Conservation (phyloP, 2,113 vertebrate species). For the Columba livia region DNA sequence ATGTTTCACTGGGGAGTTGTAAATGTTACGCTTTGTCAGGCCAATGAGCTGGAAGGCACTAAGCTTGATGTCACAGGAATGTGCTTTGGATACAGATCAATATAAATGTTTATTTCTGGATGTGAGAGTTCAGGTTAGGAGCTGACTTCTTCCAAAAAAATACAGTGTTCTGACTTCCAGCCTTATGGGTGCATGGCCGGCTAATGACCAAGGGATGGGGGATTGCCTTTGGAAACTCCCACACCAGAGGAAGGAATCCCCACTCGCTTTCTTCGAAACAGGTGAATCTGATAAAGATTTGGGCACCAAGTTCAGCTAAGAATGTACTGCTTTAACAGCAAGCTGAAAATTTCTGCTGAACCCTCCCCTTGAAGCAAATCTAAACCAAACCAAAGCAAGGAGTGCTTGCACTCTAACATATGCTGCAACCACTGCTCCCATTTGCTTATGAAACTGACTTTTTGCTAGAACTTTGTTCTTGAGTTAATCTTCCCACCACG, state of each 20-base stretch:
- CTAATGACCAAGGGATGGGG: background rate
- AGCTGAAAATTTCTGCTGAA: background rate
- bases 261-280: background rate
- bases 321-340: background rate
- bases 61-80: background rate
- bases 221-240: slow-evolving; percentile 42
- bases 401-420: background rate
- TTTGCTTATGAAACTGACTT: background rate
- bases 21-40: background rate
- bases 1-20: background rate
- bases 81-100: background rate
- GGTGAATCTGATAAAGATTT: background rate
- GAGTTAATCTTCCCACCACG: background rate
- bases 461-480: background rate
- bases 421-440: background rate
- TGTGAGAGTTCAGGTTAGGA: slow-evolving; percentile 6
- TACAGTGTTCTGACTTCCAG: background rate
- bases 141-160: background rate
- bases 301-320: too few species aligned
- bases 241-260: background rate
- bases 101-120: slow-evolving; percentile 7
- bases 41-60: background rate
- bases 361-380: background rate
- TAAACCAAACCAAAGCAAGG: background rate
- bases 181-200: accelerated